Evolutionary conservation across 2,888 invertebrate species (phyloP).

Genomic region (Luperina testacea): DNA sequence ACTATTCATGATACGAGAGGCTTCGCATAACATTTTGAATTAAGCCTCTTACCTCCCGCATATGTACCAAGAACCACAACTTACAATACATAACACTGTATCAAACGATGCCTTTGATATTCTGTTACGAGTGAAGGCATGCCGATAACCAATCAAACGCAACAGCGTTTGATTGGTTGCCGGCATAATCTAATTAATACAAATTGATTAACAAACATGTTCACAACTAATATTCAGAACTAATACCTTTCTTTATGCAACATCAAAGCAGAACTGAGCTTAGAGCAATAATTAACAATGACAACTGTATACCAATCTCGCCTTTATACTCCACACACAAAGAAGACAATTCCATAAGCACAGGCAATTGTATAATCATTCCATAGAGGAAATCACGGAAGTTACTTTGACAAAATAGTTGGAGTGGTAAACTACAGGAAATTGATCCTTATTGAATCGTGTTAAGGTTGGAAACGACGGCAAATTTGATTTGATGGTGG

Average conservation of each 20-base stretch:
- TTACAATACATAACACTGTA: not conserved
- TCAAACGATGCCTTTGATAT: slow-evolving; percentile 19
- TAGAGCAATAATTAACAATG: slow-evolving; percentile 68
- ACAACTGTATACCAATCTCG: slow-evolving; percentile 44
- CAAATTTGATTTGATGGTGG: slow-evolving; percentile 69
- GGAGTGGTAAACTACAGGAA: slow-evolving; percentile 28
- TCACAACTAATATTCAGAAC: slow-evolving; percentile 42
- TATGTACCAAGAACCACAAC: not conserved
- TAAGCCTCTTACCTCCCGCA: not conserved
- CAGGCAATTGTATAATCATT: slow-evolving; percentile 64
- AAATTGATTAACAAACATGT: slow-evolving; percentile 64
- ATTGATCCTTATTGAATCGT: slow-evolving; percentile 32
- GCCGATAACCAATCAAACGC: slow-evolving; percentile 29
- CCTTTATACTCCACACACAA: slow-evolving; percentile 53
- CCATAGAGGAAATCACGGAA: slow-evolving; percentile 76
- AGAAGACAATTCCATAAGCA: slow-evolving; percentile 57
- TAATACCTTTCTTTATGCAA: slow-evolving; percentile 64
- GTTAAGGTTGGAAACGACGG: slow-evolving; percentile 53
- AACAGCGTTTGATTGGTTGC: slow-evolving; percentile 1
- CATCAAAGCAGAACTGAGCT: slow-evolving; percentile 63
- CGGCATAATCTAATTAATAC: slow-evolving; percentile 55
- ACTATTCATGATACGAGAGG: not conserved
- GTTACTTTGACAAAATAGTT: slow-evolving; percentile 59
- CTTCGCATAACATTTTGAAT: not conserved
- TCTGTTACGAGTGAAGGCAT: slow-evolving; percentile 12